Evolutionary conservation across 2,113 vertebrate genomes (phyloP).

Genomic region (Rhea pennata): DNA sequence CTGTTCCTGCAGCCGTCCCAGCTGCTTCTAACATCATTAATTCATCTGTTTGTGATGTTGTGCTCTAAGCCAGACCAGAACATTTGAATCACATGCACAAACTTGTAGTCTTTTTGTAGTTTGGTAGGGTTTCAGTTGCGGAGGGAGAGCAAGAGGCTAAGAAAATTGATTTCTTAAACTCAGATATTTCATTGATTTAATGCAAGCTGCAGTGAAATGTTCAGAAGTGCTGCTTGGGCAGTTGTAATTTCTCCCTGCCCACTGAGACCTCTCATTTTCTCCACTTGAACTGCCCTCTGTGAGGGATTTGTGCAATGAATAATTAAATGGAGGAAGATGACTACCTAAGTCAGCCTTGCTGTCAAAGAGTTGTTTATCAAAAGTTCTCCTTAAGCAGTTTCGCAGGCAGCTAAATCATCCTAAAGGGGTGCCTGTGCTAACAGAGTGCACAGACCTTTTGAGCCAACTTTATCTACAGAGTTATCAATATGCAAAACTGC

Average conservation of each 20-base stretch:
- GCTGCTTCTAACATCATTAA: neutral
- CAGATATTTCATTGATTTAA: neutral
- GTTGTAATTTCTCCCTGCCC: neutral
- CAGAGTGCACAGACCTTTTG: neutral
- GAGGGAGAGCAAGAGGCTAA: neutral
- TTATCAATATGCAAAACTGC: neutral
- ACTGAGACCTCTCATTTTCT: neutral
- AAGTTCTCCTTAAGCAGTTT: neutral
- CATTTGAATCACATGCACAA: neutral
- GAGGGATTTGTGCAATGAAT: neutral
- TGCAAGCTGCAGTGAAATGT: neutral
- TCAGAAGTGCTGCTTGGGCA: neutral
- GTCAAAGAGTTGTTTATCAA: neutral
- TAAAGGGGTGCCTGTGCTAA: neutral
- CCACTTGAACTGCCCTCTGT: neutral
- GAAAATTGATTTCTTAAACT: neutral
- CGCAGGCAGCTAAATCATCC: neutral
- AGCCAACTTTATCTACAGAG: neutral
- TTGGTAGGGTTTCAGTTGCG: accelerated
- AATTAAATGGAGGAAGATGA: neutral
- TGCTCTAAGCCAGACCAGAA: accelerated
- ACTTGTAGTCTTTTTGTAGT: neutral
- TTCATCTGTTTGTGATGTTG: neutral
- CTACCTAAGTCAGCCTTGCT: neutral
- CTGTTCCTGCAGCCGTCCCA: neutral